A percentile compares a stretch with the other conserved stretches of the same genome.
Conservation (phyloP, 2,888 invertebrate genomes). For the Drosophila leonis region DNA sequence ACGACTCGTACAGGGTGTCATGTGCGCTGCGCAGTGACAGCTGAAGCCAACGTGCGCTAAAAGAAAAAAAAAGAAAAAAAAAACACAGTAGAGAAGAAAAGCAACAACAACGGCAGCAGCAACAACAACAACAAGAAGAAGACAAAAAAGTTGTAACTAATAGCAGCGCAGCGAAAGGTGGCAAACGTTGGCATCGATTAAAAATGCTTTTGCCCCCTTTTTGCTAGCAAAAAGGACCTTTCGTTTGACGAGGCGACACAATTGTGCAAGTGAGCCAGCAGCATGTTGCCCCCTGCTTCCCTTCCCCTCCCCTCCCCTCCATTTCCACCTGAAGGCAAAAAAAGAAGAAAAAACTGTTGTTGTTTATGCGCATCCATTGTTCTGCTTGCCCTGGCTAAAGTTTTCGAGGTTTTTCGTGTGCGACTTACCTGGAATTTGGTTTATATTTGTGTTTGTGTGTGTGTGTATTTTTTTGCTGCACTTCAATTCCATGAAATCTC, state of each 20-base stretch:
- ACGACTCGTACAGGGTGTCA: conserved; percentile 53
- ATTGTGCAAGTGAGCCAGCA: conserved; percentile 51
- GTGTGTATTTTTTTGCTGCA: conserved; percentile 43
- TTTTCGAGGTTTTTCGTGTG: conserved; percentile 27
- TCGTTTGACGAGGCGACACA: conserved; percentile 55
- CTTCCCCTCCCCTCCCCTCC: no score
- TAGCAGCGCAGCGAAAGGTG: conserved; percentile 56
- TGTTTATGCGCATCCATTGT: conserved; percentile 62
- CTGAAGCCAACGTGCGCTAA: conserved; percentile 31
- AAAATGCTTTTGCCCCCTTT: conserved; percentile 56
- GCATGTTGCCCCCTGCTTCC: not conserved
- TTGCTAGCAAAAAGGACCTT: conserved; percentile 46
- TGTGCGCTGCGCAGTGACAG: conserved; percentile 56
- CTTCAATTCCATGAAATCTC: conserved; percentile 70
- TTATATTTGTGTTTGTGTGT: conserved; percentile 17
- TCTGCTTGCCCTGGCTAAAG: conserved; percentile 38
- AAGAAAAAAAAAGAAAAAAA: not conserved
- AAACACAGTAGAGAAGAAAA: conserved; percentile 7
- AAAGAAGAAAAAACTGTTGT: conserved; percentile 1
- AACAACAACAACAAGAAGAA: not conserved
- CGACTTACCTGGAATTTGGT: conserved; percentile 64
- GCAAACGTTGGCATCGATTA: conserved; percentile 62
- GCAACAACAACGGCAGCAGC: not conserved
- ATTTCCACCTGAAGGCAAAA: not conserved
- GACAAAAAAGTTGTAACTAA: conserved; percentile 58